Conservation (phyloP, 2,113 vertebrate genomes). For the Accipiter cooperii region DNA sequence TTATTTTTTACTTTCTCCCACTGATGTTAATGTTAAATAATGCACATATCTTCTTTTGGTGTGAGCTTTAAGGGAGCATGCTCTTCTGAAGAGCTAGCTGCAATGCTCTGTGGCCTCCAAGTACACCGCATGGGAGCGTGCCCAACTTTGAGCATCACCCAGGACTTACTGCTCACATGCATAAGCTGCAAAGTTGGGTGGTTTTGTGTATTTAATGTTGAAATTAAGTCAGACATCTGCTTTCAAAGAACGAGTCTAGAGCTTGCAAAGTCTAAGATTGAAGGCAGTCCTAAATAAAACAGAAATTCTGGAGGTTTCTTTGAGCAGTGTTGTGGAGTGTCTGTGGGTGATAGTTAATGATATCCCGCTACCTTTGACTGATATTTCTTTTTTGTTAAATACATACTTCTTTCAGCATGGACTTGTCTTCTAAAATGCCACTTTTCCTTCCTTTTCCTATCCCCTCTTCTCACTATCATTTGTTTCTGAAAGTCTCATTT, state of each 20-base stretch:
- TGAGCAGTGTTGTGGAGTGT: background rate
- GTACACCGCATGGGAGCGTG: accelerated
- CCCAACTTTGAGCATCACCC: background rate
- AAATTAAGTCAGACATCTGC: background rate
- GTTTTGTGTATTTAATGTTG: background rate
- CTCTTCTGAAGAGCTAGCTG: background rate
- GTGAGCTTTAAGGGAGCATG: background rate
- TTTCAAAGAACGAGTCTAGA: background rate
- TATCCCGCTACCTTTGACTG: background rate
- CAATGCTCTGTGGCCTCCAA: too few relatives aligned
- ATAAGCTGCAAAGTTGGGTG: background rate
- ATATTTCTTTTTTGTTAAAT: background rate
- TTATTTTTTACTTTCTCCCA: background rate
- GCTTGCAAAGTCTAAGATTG: background rate
- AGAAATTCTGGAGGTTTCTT: background rate
- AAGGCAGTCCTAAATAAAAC: background rate
- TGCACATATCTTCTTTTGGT: background rate
- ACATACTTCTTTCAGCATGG: background rate
- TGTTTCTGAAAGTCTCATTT: background rate
- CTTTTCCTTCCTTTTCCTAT: background rate
- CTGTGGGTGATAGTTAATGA: background rate
- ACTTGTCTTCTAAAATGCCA: background rate
- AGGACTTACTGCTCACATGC: background rate
- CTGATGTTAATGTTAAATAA: background rate
- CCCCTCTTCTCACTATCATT: accelerated